Conservation (phyloP, 2,113 vertebrate species). For the Microcebus ravelobensis region DNA sequence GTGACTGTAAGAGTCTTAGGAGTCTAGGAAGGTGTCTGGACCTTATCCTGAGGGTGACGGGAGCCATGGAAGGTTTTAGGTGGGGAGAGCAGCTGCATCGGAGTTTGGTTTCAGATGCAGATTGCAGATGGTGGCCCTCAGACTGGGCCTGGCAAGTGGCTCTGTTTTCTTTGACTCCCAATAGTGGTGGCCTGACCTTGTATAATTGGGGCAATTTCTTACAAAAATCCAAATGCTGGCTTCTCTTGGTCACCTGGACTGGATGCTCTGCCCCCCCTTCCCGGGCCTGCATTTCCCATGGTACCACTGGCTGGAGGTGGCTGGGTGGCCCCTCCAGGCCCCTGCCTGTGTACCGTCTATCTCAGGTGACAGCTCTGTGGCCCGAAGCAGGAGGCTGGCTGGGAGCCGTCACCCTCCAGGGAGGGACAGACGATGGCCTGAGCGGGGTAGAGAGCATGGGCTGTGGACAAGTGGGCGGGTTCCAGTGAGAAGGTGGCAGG, state of each 20-base stretch:
- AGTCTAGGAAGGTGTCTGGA: background rate
- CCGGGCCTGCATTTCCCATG: background rate
- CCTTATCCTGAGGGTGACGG: background rate
- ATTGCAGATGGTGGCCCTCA: rapidly evolving
- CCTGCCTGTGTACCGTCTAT: rapidly evolving
- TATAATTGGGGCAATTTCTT: background rate
- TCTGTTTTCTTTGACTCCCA: background rate
- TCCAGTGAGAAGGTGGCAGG: background rate
- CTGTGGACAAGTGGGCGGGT: rapidly evolving
- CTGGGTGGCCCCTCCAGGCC: background rate
- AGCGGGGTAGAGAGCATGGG: rapidly evolving
- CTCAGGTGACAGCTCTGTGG: rapidly evolving
- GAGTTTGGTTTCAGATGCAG: background rate
- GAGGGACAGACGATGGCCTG: rapidly evolving
- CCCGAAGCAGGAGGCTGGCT: background rate
- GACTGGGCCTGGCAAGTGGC: background rate
- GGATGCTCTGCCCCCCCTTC: no score
- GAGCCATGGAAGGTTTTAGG: background rate
- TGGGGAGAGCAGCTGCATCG: background rate
- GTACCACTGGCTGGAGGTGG: rapidly evolving
- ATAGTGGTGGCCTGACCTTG: no score
- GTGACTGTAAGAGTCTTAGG: background rate
- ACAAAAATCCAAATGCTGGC: background rate
- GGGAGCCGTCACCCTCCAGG: rapidly evolving
- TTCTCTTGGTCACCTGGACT: background rate